Evolutionary conservation across 2,113 vertebrate species (phyloP), one percentile per base, ranked within the genome.

Genomic region (Mustelus asterias): DNA sequence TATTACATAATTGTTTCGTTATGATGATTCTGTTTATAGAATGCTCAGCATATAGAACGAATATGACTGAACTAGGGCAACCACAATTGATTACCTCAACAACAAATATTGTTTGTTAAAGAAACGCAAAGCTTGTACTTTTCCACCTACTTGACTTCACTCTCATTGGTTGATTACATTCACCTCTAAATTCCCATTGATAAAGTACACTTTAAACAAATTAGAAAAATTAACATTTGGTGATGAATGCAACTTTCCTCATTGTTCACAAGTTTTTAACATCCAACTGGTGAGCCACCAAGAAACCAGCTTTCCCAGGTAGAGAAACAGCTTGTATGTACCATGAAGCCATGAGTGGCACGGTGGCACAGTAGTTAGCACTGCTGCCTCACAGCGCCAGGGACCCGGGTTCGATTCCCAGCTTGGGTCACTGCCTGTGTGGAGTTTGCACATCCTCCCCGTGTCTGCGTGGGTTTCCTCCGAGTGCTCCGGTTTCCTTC

Each of bases 101-200:
- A 48, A 70, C 93, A 95, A 95, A 95, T 95, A 95, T 29, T 72
- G 58, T 72, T 95, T 72, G 67, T 95, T 72, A 95, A 54, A 95
- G 65, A 48, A 95, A 95, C 67, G 7, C 48, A 22, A 72, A 41
- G 44, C 9, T 24, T 72, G 9, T 72, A 41, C 10, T 95, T 70
- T 95, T 95, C 93, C 93, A 95, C 67, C 24, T 26, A 95, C 67
- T 72, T 48, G 41, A 48, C 69, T 72, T 11, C 22, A 70, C 60
- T 72, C 41, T 10, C n/a, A 11, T 60, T 92, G 48, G 33, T 33
- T 41, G 4, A 29, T 48, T 54, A 44, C 29, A 70, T 13, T 94
- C 92, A 44, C 26, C 22, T 72, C 37, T 20, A 70, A 72, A 72
- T 48, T 69, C 33, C n/a, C n/a, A 92, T 7, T 58, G 54, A 89